Evolutionary conservation across 2,113 vertebrate species (phyloP), one percentile per base, ranked within the genome.

Genomic region (Erythrocercus mccallii): DNA sequence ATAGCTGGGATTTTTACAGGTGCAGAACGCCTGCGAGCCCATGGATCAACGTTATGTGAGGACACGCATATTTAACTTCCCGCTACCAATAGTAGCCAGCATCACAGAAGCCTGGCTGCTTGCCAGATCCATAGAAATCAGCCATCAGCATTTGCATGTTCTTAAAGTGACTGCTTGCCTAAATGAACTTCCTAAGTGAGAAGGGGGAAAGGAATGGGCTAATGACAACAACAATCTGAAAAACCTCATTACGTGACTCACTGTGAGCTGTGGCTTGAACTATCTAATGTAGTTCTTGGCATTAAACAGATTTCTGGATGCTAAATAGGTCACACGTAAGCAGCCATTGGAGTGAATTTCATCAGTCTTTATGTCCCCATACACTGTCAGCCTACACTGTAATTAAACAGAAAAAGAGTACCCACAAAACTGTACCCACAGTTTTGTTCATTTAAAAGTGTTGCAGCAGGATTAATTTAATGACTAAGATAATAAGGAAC

Each of bases 121-220:
- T 86, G 90, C 94, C 96, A 96, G 42, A 76, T 86, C 81, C 62
- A 50, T 14, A 93, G 88, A 94, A 95, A 92, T 51, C 51, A 81
- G 86, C 78, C 96, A 88, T 87, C 82, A 92, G 80, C 5, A 15
- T 73, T 82, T 85, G 50, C 86, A 78, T 92, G 62, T 68, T 94
- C 88, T 91, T 97, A 85, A 96, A 97, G 96, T 76, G 86, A 95
- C 51, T 87, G 20, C 86, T 96, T 92, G 95, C 88, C 78, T 95
- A 96, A 97, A 96, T 94, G 80, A 96, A 96, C 89, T 93, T 86
- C 90, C 86, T 68, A 40, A 92, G 71, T 47, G 81, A 86, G 86
- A 90, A 76, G 53, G 68, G 66, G 68, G 81, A 96, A 88, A 56
- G 74, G 94, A 96, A 78, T 21, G 28, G 85, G 51, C 83, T 96